Conservation (phyloP, 2,888 invertebrate species). For the Dysmachus trigonus region DNA sequence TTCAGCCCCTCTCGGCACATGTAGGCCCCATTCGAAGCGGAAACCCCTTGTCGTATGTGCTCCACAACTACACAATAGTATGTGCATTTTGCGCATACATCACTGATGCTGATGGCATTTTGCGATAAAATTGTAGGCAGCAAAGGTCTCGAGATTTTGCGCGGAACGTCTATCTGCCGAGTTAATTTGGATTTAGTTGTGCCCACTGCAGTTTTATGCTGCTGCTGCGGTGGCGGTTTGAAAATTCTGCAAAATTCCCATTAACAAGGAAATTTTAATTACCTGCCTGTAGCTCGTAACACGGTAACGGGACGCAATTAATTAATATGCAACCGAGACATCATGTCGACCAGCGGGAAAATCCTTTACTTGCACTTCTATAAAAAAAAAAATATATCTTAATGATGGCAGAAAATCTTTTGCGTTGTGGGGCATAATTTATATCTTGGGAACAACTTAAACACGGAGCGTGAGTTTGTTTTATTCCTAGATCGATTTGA, state of each 20-base stretch:
- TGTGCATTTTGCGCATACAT: constrained; percentile 2
- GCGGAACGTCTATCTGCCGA: constrained; percentile 22
- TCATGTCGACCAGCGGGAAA: constrained; percentile 8
- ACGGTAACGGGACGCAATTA: constrained; percentile 24
- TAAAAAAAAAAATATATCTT: no score
- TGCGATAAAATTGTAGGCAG: constrained; percentile 41
- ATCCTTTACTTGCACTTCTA: not conserved
- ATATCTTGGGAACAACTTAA: not conserved
- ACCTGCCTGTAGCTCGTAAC: not conserved
- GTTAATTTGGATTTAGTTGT: constrained; percentile 38
- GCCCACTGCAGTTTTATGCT: not conserved
- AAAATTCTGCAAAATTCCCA: not conserved
- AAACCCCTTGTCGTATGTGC: not conserved
- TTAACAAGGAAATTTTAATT: constrained; percentile 35
- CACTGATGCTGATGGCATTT: constrained; percentile 36
- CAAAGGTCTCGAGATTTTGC: constrained; percentile 29
- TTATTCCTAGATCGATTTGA: not conserved
- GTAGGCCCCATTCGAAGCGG: not conserved
- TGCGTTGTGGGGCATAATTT: not conserved
- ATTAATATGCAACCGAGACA: not conserved
- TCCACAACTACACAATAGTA: not conserved
- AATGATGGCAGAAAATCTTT: not conserved
- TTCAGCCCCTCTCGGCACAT: not conserved
- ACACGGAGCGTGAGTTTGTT: not conserved
- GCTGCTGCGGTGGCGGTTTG: not conserved